Evolutionary conservation across 2,888 invertebrate species (phyloP).

Genomic region (Cheilosia vernalis): DNA sequence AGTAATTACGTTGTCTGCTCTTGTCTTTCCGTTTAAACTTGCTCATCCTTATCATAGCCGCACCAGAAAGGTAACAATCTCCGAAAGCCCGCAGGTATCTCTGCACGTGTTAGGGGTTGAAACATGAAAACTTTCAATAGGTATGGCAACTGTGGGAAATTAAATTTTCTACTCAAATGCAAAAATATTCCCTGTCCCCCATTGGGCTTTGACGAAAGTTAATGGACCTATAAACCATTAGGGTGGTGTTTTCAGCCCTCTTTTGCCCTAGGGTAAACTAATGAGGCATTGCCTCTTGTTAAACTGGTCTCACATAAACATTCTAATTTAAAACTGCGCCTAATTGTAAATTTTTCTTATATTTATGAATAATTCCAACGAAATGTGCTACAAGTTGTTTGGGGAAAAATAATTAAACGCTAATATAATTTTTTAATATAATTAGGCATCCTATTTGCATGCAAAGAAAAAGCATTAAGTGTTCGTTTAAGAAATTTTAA

Average conservation of each 20-base stretch:
- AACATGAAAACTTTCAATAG: constrained; percentile 1
- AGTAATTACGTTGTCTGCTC: constrained; percentile 1
- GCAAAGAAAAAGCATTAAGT: background rate
- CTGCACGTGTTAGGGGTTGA: background rate
- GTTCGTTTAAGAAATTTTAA: constrained; percentile 1
- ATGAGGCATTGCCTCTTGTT: constrained; percentile 7
- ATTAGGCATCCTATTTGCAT: constrained; percentile 2
- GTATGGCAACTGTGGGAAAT: background rate
- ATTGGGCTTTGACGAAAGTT: constrained; percentile 17
- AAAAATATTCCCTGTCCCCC: background rate
- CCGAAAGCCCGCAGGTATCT: background rate
- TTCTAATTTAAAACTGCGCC: constrained; percentile 30
- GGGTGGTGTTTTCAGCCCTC: constrained; percentile 12
- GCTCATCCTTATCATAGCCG: constrained; percentile 8
- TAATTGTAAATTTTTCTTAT: constrained; percentile 9
- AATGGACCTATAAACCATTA: constrained; percentile 10
- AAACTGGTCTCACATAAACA: background rate
- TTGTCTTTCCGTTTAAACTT: constrained; percentile 3
- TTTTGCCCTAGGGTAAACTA: background rate
- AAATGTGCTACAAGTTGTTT: constrained; percentile 23
- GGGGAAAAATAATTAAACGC: constrained; percentile 6
- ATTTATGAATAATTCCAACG: constrained; percentile 37
- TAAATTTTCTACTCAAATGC: background rate
- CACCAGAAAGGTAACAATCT: background rate
- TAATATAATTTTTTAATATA: constrained; percentile 13